Evolutionary conservation across 2,113 vertebrate species (phyloP), one percentile per base, ranked within the genome.

Genomic region (Psittacus erithacus): DNA sequence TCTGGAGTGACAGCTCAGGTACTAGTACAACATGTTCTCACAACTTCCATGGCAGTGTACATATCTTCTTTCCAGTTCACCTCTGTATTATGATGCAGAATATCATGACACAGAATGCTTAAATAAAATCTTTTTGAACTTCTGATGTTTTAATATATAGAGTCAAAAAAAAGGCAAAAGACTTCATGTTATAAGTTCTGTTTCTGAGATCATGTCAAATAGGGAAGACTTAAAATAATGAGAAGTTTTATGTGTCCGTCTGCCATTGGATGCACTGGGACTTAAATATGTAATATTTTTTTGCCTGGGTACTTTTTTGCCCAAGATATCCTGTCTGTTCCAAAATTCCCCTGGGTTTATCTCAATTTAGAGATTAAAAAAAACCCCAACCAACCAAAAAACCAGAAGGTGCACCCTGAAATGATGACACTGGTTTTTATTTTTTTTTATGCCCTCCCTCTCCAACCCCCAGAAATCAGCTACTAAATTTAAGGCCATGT

Each of bases 21-120:
- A 96, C 93, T 95, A 95, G 96, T 96, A 97, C 94, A 96, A 96
- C 95, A 96, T 96, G 92, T 96, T 96, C 95, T 95, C 91, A 93
- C 89, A 95, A 94, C 91, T 95, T 96, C 88, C 90, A 86, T 84
- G 87, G 89, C 95, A 96, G 83, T 57, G 53, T 90, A 95, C 67
- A 49, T 82, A 92, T 78, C 86, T 81, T 69, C 95, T 85, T 94
- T 79, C 69, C 95, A 82, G 86, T 74, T 95, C 96, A 94, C 73
- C 64, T 92, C 86, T 70, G 33, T 92, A 92, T 92, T 93, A 85
- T 93, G 94, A 96, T 96, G 92, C 95, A 92, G 83, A 91, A 94
- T 95, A 88, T 57, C 46, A 77, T 55, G 74, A 83, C 75, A 74
- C 17, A 80, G 92, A 77, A 62, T 59, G n/a, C 29, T 81, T 55